These are phyloP conservation scores for Notodonta dromedarius DNA, from an alignment of 2,888 invertebrate species.

Conservation along the genomic window DNA sequence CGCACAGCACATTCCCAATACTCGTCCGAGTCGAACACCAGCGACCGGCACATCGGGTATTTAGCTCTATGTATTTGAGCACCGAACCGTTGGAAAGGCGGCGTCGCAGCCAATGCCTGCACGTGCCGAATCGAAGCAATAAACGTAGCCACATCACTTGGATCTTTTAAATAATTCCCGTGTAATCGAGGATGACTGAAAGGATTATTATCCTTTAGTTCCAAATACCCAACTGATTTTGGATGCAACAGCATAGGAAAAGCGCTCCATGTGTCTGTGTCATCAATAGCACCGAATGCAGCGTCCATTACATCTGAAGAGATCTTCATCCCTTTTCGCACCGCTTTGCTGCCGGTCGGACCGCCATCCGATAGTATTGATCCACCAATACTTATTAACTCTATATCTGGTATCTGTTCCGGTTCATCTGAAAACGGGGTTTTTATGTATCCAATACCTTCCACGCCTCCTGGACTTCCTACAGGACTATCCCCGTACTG, in stretches of 20 bases:
- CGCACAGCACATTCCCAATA: constrained; percentile 88
- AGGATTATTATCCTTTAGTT: constrained; percentile 86
- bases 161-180: constrained; percentile 87
- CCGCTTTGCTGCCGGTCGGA: constrained; percentile 62
- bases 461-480: constrained; percentile 84
- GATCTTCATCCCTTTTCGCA: constrained; percentile 72
- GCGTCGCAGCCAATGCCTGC: constrained; percentile 72
- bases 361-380: constrained; percentile 69
- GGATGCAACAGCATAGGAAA: constrained; percentile 87
- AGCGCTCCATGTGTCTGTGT: constrained; percentile 80
- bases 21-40: constrained; percentile 79
- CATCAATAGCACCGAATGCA: constrained; percentile 71
- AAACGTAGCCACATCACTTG: constrained; percentile 85
- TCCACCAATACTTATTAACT: constrained; percentile 87
- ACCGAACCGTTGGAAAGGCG: constrained; percentile 79
- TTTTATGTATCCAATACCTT: constrained; percentile 86
- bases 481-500: constrained; percentile 72
- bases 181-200: constrained; percentile 86
- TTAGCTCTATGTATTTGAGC: constrained; percentile 79
- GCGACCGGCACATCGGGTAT: constrained; percentile 85
- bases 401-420: constrained; percentile 87
- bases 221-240: constrained; percentile 87
- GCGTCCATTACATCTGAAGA: constrained; percentile 68
- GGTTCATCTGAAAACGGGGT: constrained; percentile 79
- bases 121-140: constrained; percentile 84